Conservation (phyloP, 92 coral and sea anemone genomes). For the Galaxea fascicularis region DNA sequence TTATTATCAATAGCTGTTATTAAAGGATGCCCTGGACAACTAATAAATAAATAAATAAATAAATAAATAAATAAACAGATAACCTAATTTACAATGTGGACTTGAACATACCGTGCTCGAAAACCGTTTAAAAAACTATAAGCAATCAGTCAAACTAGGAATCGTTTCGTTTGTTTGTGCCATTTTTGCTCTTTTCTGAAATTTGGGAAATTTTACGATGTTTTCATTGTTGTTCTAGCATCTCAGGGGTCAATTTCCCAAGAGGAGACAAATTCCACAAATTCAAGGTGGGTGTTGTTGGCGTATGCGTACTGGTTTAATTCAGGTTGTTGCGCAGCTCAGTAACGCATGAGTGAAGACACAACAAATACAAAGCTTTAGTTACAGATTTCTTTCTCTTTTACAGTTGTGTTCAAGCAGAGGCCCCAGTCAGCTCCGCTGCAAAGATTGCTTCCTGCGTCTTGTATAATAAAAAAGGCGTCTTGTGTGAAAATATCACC, state of each 20-base stretch:
- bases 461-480: background rate
- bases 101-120: no score
- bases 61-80: no score
- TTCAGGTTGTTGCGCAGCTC: no score
- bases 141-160: no score
- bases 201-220: no score
- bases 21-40: no score
- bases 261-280: background rate
- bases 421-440: background rate
- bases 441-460: constrained; percentile 5
- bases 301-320: background rate
- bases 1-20: no score
- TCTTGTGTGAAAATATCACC: background rate
- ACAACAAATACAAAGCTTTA: background rate
- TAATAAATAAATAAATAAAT: no score
- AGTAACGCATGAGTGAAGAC: background rate
- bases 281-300: background rate
- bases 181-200: no score
- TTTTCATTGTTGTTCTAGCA: background rate
- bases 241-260: background rate
- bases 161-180: no score
- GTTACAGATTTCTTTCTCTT: background rate
- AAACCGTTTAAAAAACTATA: no score
- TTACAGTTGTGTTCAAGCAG: constrained; percentile 19
- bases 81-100: no score